A percentile compares a stretch with the other conserved stretches of the same genome.
phyloP scores from a whole-genome alignment of 2,888 invertebrate genomes.

The Limnephilus lunatus region DNA sequence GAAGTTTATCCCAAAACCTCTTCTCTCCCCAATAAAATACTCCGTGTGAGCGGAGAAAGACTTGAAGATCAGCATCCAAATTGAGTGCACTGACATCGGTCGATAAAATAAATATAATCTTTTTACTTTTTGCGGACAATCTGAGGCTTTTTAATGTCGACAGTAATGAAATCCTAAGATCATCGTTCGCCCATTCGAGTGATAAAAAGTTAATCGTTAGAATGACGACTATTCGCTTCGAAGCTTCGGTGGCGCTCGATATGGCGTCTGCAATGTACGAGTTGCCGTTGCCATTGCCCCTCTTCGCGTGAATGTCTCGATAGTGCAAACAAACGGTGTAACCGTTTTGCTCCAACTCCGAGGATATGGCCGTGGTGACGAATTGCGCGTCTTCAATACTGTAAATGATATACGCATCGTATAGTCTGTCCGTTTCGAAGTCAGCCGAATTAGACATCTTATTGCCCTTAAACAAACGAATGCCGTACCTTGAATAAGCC shows the following conservation, averaged over 20 bases:
- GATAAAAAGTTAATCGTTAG: slow-evolving; percentile 85
- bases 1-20: slow-evolving; percentile 92
- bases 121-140: slow-evolving; percentile 68
- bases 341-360: slow-evolving; percentile 81
- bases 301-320: slow-evolving; percentile 72
- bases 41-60: slow-evolving; percentile 83
- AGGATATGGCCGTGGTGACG: slow-evolving; percentile 82
- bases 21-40: slow-evolving; percentile 89
- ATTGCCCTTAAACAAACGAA: slow-evolving; percentile 86
- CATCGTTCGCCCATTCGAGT: slow-evolving; percentile 83
- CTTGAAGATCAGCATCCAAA: slow-evolving; percentile 86
- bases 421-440: slow-evolving; percentile 84
- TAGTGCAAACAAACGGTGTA: slow-evolving; percentile 76
- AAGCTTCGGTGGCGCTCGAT: slow-evolving; percentile 77
- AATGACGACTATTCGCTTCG: slow-evolving; percentile 78
- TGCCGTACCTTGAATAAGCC: slow-evolving; percentile 88
- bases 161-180: slow-evolving; percentile 76
- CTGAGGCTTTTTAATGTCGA: slow-evolving; percentile 76
- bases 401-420: slow-evolving; percentile 93
- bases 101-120: slow-evolving; percentile 78
- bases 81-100: slow-evolving; percentile 84
- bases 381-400: slow-evolving; percentile 88
- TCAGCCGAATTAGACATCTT: slow-evolving; percentile 82
- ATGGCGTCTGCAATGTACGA: slow-evolving; percentile 77
- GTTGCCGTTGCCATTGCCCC: slow-evolving; percentile 74